Base-by-base conservation (phyloP, 2,797 vertebrate genomes). In the Mormyrus proboscirostris region DNA sequence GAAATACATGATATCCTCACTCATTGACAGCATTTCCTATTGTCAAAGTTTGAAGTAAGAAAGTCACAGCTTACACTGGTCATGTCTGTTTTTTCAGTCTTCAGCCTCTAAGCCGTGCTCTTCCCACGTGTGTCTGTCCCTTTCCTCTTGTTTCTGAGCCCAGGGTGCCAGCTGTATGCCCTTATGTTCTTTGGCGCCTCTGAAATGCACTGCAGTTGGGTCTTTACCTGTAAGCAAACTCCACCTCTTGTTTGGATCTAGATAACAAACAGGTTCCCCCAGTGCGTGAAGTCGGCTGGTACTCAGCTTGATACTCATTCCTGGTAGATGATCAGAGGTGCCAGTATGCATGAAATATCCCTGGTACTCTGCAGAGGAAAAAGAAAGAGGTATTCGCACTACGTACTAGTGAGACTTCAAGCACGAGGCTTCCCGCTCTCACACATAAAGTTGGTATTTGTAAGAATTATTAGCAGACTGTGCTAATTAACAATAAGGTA, bases 181-280 rank as follows among this genome's bases (percentile, higher is more conserved):
- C 10, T 9, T 86, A 6, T n/a, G 73, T 16, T 16, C 5, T 19
- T 33, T 16, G 14, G 4, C 0, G 38, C 73, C 73, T 41, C 16
- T 33, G 16, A 16, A n/a, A 33, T 22, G 49, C 53, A 29, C 25
- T 19, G 29, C 6, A 14, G 84, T 2, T 4, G 8, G 29, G 9
- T 19, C 10, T 57, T n/a, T 59, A 57, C 14, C 51, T n/a, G 51
- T 38, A 12, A 38, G n/a, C 85, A 87, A 25, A 29, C 85, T 25
- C 50, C 85, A 57, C 29, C 50, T 87, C 44, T 51, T 10, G 44
- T 51, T 85, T 12, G 1, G 4, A 79, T n/a, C 16, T 44, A 79
- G 33, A 79, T 79, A 44, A 79, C 2, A 79, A 79, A 84, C n/a
- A 84, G 49, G 82, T 84, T 84, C n/a, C 41, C 65, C 65, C 65